These are phyloP conservation scores for Trichopria drosophilae DNA, from an alignment of 2,888 invertebrate species.

Conservation along the genomic window DNA sequence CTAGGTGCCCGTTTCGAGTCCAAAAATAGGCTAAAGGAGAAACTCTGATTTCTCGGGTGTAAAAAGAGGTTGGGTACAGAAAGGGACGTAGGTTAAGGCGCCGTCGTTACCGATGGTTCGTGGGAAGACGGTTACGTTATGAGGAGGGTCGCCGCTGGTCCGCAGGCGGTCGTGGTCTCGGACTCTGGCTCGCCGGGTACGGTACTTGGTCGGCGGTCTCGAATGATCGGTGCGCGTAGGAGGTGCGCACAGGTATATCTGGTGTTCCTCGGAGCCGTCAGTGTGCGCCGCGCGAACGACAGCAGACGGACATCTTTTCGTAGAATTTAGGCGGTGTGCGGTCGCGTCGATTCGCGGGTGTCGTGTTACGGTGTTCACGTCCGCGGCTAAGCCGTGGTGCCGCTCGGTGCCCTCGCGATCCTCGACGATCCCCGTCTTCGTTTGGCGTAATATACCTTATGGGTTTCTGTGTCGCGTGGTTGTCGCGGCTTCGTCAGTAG, in stretches of 20 bases:
- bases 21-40: no score
- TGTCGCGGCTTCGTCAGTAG: no score
- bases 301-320: conserved; percentile 55
- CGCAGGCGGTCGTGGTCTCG: no score
- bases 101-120: no score
- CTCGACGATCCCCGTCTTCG: no score
- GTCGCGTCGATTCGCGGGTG: conserved; percentile 44
- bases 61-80: no score
- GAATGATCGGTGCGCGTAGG: conserved; percentile 54
- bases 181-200: conserved; percentile 2
- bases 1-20: no score
- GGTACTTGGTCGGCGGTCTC: conserved; percentile 34
- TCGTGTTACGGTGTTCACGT: conserved; percentile 35
- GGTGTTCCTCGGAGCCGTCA: conserved; percentile 46
- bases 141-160: no score
- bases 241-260: conserved; percentile 46
- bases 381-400: conserved; percentile 25
- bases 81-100: no score
- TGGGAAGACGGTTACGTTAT: no score
- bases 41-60: no score
- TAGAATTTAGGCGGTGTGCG: conserved; percentile 55
- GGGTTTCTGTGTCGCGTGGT: conserved; percentile 35
- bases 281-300: conserved; percentile 53
- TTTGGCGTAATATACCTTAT: no score
- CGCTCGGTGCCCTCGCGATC: conserved; percentile 28